phyloP scores from a whole-genome alignment of 2,888 invertebrate genomes.

The Ennomos erosarius region DNA sequence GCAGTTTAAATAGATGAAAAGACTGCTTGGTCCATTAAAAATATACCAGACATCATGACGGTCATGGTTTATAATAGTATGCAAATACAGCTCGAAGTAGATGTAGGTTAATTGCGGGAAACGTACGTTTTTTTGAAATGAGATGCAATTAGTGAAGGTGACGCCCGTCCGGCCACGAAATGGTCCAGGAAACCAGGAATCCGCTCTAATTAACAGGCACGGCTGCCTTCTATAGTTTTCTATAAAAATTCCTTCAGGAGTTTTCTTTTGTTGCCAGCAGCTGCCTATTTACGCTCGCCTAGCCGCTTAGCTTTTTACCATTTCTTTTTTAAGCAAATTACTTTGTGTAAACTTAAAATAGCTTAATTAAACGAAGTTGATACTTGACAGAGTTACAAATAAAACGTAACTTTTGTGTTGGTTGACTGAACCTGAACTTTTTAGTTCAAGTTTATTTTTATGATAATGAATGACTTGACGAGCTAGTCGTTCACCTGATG shows the following conservation, averaged over 20 bases:
- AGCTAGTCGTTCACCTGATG: no score
- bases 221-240: constrained; percentile 31
- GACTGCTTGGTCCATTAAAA: no score
- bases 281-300: constrained; percentile 25
- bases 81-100: constrained; percentile 39
- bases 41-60: no score
- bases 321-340: constrained; percentile 6
- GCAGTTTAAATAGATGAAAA: no score
- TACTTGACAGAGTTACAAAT: no score
- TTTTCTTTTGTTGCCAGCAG: constrained; percentile 30
- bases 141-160: constrained; percentile 69
- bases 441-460: no score
- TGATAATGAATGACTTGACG: no score
- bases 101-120: constrained; percentile 70
- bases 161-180: constrained; percentile 53
- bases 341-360: neutral
- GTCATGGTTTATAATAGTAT: constrained; percentile 17
- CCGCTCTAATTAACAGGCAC: constrained; percentile 61
- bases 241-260: constrained; percentile 38
- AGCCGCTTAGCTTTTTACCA: constrained; percentile 17
- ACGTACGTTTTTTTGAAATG: constrained; percentile 67
- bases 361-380: no score
- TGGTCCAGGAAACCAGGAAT: constrained; percentile 56
- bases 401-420: no score
- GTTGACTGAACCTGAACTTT: no score